These are phyloP conservation scores for Petrophora chlorosata DNA, from an alignment of 2,888 invertebrate genomes.

Conservation along the genomic window DNA sequence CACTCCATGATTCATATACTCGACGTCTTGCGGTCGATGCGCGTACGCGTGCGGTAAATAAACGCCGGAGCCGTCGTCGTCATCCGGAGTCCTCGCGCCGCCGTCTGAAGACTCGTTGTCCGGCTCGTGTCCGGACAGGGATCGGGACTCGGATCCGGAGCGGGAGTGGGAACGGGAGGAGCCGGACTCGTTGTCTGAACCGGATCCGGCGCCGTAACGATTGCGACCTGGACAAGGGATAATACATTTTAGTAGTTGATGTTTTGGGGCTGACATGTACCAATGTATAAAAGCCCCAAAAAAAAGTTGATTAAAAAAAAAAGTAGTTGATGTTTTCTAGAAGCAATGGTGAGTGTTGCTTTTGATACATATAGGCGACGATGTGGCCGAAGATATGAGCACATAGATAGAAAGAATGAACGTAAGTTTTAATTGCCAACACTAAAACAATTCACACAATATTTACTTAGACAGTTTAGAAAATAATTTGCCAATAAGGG, in stretches of 20 bases:
- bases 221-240: slow-evolving; percentile 82
- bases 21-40: slow-evolving; percentile 65
- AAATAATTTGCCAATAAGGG: no score
- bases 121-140: slow-evolving; percentile 88
- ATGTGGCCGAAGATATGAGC: no score
- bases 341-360: no score
- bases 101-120: slow-evolving; percentile 91
- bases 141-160: slow-evolving; percentile 86
- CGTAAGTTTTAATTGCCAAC: no score
- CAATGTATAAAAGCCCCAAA: no score
- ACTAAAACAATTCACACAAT: no score
- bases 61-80: slow-evolving; percentile 85
- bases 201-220: slow-evolving; percentile 85
- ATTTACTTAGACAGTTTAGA: no score
- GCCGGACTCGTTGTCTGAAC: slow-evolving; percentile 85
- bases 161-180: slow-evolving; percentile 87
- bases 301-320: no score
- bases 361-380: no score
- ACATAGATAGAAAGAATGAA: no score
- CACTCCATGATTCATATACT: slow-evolving; percentile 83
- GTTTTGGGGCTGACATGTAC: no score
- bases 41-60: slow-evolving; percentile 87
- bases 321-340: no score
- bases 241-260: background rate
- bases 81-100: slow-evolving; percentile 86